phyloP scores from a whole-genome alignment of 2,113 vertebrate species.

The Ariopsis seemanni region DNA sequence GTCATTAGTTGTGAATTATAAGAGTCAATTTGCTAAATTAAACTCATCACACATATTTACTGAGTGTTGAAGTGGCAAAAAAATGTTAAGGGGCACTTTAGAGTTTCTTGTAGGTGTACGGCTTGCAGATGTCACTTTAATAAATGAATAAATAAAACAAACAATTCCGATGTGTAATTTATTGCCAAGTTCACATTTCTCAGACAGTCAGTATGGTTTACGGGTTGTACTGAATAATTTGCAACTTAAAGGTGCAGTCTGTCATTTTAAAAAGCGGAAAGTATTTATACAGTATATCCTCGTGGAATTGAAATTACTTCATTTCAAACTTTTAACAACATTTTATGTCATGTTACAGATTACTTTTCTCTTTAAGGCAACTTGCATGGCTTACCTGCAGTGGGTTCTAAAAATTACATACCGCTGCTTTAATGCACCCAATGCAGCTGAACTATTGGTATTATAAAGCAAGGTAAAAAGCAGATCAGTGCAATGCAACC shows the following conservation, averaged over 20 bases:
- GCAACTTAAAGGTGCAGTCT: not conserved
- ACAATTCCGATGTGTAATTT: not conserved
- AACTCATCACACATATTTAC: conserved; percentile 29
- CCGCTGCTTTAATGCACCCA: not conserved
- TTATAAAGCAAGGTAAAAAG: not conserved
- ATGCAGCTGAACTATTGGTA: not conserved
- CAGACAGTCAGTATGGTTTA: not conserved
- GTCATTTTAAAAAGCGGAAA: not conserved
- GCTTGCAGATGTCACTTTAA: not conserved
- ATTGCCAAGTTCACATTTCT: not conserved
- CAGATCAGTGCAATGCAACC: not conserved
- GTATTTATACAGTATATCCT: not conserved
- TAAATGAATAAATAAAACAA: not conserved
- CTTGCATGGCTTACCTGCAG: not conserved
- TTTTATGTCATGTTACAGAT: not conserved
- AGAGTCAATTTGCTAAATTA: conserved; percentile 44
- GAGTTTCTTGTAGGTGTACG: not conserved
- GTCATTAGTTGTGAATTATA: conserved; percentile 44
- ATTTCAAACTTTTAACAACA: not conserved
- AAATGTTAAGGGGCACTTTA: conserved; percentile 21
- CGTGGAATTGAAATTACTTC: not conserved
- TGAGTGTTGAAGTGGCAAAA: conserved; percentile 4
- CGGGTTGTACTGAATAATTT: not conserved
- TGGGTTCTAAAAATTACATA: not conserved
- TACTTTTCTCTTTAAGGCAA: not conserved